Evolutionary conservation across 2,797 vertebrate species (phyloP).

Genomic region (Betta splendens): DNA sequence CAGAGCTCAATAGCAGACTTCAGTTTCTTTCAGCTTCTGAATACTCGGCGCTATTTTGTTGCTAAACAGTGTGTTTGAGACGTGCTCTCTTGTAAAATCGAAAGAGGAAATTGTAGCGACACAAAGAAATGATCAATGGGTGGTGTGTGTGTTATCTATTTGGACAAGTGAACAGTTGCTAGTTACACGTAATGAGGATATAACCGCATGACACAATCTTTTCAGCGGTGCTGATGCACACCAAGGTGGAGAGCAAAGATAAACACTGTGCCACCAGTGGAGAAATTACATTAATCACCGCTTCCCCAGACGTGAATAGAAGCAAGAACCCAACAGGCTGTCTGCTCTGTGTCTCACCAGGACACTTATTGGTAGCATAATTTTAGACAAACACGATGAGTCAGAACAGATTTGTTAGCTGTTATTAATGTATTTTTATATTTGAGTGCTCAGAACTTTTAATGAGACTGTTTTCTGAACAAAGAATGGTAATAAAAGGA

Average conservation of each 20-base stretch:
- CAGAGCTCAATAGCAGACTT: no score
- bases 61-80: conserved; percentile 21
- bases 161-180: conserved; percentile 2
- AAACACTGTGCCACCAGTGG: conserved; percentile 33
- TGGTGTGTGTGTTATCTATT: conserved; percentile 36
- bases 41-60: conserved; percentile 24
- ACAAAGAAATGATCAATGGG: conserved; percentile 36
- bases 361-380: conserved; percentile 26
- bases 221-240: conserved; percentile 20
- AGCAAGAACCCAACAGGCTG: conserved; percentile 14
- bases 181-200: conserved; percentile 40
- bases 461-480: conserved; percentile 9
- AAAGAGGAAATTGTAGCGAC: conserved; percentile 39
- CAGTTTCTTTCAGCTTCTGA: conserved; percentile 30
- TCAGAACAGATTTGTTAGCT: conserved; percentile 21
- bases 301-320: conserved; percentile 23
- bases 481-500: neutral
- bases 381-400: conserved; percentile 28
- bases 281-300: conserved; percentile 37
- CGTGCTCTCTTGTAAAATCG: conserved; percentile 26
- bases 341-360: conserved; percentile 11
- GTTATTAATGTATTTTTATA: conserved; percentile 1
- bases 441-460: conserved; percentile 9
- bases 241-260: conserved; percentile 49
- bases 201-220: conserved; percentile 28